Percentiles rank a stretch among this genome's conserved stretches.
Evolutionary conservation across 2,113 vertebrate species (phyloP).

Genomic region (Cynoglossus semilaevis): DNA sequence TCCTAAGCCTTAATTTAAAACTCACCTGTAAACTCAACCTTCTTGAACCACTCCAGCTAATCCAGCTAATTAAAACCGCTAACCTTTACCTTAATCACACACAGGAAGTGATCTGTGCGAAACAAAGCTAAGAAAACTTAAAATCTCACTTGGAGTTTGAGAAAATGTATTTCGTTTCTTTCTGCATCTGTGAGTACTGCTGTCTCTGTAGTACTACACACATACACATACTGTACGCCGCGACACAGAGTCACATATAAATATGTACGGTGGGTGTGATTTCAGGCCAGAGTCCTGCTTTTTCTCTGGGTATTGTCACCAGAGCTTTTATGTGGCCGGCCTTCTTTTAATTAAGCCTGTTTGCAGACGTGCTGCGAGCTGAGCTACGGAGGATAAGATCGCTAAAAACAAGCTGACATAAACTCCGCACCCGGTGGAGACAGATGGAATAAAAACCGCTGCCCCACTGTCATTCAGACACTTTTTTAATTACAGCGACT

Average conservation of each 20-base stretch:
- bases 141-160: too few species aligned
- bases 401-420: constrained; percentile 9
- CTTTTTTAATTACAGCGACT: constrained; percentile 48
- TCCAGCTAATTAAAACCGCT: too few species aligned
- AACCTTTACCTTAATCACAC: too few species aligned
- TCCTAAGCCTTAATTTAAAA: too few species aligned
- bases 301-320: constrained; percentile 11
- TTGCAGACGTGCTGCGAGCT: constrained; percentile 10
- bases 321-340: neutral
- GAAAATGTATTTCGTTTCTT: too few species aligned
- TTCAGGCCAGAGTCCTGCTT: neutral
- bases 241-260: neutral
- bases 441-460: constrained; percentile 28
- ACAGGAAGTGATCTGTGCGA: too few species aligned
- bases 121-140: too few species aligned
- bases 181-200: too few species aligned
- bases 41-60: too few species aligned
- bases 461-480: constrained; percentile 20
- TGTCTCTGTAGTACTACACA: too few species aligned
- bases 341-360: constrained; percentile 36
- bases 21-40: too few species aligned
- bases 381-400: constrained; percentile 1
- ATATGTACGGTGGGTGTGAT: neutral
- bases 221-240: too few species aligned
- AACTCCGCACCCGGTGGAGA: constrained; percentile 8